Evolutionary conservation across 2,113 vertebrate species (phyloP).

Genomic region (Psilopsiagon aurifrons): DNA sequence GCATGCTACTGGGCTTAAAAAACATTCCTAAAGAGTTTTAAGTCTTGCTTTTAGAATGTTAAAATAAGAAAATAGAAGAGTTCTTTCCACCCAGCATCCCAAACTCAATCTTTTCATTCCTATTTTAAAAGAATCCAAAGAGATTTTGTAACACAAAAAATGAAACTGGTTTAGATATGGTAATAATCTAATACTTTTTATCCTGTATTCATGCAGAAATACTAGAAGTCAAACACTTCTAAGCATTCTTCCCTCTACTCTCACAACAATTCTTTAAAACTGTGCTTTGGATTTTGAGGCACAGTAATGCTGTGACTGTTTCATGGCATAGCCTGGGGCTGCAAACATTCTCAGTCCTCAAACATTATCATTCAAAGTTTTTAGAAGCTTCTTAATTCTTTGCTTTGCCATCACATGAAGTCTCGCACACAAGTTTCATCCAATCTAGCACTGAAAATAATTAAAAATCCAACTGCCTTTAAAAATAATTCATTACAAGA

Average conservation of each 20-base stretch:
- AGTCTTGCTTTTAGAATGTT: not conserved
- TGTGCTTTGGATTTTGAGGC: conserved; percentile 62
- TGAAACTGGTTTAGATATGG: conserved; percentile 68
- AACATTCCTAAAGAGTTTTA: not conserved
- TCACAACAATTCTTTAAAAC: conserved; percentile 62
- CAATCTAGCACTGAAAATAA: not conserved
- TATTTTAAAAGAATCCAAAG: conserved; percentile 49
- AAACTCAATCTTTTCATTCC: conserved; percentile 10
- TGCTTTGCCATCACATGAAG: not conserved
- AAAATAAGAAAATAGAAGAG: not conserved
- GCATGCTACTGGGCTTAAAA: conserved; percentile 20
- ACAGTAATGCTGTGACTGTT: conserved; percentile 45
- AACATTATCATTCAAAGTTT: conserved; percentile 67
- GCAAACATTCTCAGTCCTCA: conserved; percentile 67
- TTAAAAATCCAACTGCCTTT: conserved; percentile 20
- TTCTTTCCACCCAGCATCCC: not conserved
- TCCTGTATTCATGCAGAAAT: conserved; percentile 62
- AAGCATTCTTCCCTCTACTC: conserved; percentile 32
- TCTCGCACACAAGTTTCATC: not conserved
- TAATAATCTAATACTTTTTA: conserved; percentile 68
- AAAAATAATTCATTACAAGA: conserved; percentile 20
- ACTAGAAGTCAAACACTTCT: conserved; percentile 67
- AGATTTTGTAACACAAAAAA: conserved; percentile 64
- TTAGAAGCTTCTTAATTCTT: conserved; percentile 34
- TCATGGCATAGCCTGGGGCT: conserved; percentile 70